A percentile compares a stretch with the other conserved stretches of the same genome.
These are phyloP conservation scores for Tokudaia tokunoshimensis DNA, from an alignment of 2,797 vertebrate species.

Conservation along the genomic window DNA sequence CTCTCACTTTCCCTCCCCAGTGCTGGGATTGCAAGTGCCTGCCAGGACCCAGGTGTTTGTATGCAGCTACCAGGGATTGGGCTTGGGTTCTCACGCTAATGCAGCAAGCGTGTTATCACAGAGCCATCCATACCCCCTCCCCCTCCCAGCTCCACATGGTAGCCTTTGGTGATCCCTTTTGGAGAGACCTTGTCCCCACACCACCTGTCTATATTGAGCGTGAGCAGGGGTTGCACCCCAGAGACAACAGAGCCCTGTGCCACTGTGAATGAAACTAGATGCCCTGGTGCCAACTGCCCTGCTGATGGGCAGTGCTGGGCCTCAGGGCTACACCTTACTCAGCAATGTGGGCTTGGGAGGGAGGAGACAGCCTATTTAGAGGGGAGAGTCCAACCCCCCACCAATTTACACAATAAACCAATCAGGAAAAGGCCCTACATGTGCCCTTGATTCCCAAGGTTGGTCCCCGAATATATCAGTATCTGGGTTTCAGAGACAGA, in stretches of 20 bases:
- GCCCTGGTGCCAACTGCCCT: neutral
- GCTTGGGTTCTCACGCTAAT: neutral
- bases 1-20: neutral
- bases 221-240: rapidly evolving
- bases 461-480: neutral
- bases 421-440: neutral
- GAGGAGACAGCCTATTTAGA: too few relatives aligned
- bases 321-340: neutral
- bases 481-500: neutral
- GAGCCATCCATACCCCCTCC: neutral
- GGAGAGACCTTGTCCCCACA: neutral
- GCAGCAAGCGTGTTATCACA: neutral
- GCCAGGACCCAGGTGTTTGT: neutral
- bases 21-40: neutral
- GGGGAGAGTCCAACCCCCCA: neutral
- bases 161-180: neutral
- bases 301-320: neutral
- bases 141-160: neutral
- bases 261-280: neutral
- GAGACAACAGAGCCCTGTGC: neutral
- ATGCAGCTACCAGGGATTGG: neutral
- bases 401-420: rapidly evolving
- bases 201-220: neutral
- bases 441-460: neutral
- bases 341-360: neutral